Conservation (phyloP, 2,888 invertebrate species). For the Marasmarcha lunaedactyla region DNA sequence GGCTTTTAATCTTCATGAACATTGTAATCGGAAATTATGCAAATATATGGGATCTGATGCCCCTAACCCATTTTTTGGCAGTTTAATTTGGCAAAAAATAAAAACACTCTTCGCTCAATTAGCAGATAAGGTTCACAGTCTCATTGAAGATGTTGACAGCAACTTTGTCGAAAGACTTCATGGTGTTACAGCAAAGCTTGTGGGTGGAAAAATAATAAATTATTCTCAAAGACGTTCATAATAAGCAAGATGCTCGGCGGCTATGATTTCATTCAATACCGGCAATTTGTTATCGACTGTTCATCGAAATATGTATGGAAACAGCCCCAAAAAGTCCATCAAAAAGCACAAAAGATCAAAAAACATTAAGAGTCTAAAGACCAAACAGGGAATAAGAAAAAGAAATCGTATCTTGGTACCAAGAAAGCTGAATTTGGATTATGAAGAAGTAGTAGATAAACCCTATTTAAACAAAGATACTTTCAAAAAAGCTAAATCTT, state of each 20-base stretch:
- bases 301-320: conserved; percentile 7
- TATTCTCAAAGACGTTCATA: conserved; percentile 7
- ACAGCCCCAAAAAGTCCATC: conserved; percentile 2
- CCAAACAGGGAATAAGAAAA: conserved; percentile 2
- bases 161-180: conserved; percentile 11
- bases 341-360: conserved; percentile 3
- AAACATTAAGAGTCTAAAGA: conserved; percentile 3
- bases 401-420: conserved; percentile 5
- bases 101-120: conserved; percentile 1
- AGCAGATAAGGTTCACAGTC: conserved; percentile 8
- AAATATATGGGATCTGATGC: conserved; percentile 9
- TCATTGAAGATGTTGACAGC: conserved; percentile 13
- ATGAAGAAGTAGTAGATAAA: conserved; percentile 8
- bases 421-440: conserved; percentile 4
- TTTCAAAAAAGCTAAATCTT: conserved; percentile 6
- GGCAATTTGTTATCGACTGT: conserved; percentile 7
- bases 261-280: conserved; percentile 10
- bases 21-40: conserved; percentile 6
- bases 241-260: conserved; percentile 7
- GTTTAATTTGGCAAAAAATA: conserved; percentile 6
- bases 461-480: conserved; percentile 9
- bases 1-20: conserved; percentile 1
- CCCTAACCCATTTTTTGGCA: conserved; percentile 10
- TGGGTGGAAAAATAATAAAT: conserved; percentile 2
- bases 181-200: conserved; percentile 8